A percentile compares a stretch with the other conserved stretches of the same genome.
These are phyloP conservation scores for Ramphastos sulfuratus DNA, from an alignment of 2,113 vertebrate species.

Conservation along the genomic window DNA sequence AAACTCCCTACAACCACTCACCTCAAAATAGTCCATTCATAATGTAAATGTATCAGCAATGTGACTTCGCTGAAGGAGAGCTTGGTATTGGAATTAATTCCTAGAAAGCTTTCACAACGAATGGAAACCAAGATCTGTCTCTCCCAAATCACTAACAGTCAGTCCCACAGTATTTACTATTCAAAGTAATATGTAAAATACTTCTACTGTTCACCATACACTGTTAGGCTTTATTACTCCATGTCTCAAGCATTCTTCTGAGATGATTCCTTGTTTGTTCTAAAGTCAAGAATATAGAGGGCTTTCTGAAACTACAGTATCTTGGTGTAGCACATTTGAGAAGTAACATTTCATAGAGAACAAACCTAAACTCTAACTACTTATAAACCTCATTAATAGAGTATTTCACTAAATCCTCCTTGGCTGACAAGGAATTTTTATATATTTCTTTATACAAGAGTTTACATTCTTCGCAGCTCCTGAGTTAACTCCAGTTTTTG, in stretches of 20 bases:
- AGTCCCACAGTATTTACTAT: not conserved
- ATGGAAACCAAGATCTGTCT: not conserved
- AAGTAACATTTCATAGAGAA: constrained; percentile 41
- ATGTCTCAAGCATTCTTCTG: not conserved
- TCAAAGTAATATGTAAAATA: not conserved
- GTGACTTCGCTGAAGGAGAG: not conserved
- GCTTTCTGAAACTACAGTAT: constrained; percentile 10
- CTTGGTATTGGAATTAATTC: not conserved
- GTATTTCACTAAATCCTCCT: constrained; percentile 55
- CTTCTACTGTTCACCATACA: not conserved
- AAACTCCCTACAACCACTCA: not conserved
- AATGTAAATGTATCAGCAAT: not conserved
- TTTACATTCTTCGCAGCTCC: constrained; percentile 63
- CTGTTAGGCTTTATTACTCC: not conserved
- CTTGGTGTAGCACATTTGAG: constrained; percentile 11
- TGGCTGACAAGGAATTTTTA: constrained; percentile 41
- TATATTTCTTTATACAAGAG: constrained; percentile 64
- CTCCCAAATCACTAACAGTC: not conserved
- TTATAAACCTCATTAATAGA: constrained; percentile 45
- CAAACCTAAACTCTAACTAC: constrained; percentile 47
- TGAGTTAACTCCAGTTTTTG: constrained; percentile 63
- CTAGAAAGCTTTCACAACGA: not conserved
- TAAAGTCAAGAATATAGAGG: constrained; percentile 8
- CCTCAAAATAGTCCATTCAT: not conserved
- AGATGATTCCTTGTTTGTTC: not conserved